These are phyloP conservation scores for Nothoprocta perdicaria DNA, from an alignment of 2,113 vertebrate genomes.

Conservation along the genomic window DNA sequence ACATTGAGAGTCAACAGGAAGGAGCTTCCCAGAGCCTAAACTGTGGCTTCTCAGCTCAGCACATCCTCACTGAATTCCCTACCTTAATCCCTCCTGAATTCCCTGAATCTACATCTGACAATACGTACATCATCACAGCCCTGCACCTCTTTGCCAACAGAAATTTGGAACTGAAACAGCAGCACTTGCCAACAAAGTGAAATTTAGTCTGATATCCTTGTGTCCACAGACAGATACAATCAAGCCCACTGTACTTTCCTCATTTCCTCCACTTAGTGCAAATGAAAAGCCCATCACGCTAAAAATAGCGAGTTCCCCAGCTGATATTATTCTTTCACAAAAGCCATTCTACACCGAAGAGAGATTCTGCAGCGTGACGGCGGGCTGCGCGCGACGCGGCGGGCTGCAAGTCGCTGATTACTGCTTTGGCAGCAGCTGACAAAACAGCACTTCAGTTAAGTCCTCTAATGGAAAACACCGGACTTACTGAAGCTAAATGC, in stretches of 20 bases:
- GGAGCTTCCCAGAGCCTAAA: too few species aligned
- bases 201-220: not conserved
- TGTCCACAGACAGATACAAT: not conserved
- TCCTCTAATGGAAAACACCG: not conserved
- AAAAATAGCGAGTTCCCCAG: not conserved
- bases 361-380: not conserved
- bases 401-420: not conserved
- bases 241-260: not conserved
- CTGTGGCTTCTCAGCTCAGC: not conserved
- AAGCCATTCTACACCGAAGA: too few species aligned
- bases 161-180: not conserved
- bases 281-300: not conserved
- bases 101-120: not conserved
- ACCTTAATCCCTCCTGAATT: not conserved
- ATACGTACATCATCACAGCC: not conserved
- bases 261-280: not conserved
- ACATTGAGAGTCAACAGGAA: not conserved
- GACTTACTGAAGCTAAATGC: rapidly evolving
- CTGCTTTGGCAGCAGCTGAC: not conserved
- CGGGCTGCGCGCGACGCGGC: rapidly evolving
- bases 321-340: not conserved
- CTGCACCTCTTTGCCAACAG: not conserved
- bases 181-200: not conserved
- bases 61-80: not conserved
- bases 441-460: not conserved